These are phyloP conservation scores for Paracanthobrama guichenoti DNA, from an alignment of 2,113 vertebrate genomes.

Conservation along the genomic window DNA sequence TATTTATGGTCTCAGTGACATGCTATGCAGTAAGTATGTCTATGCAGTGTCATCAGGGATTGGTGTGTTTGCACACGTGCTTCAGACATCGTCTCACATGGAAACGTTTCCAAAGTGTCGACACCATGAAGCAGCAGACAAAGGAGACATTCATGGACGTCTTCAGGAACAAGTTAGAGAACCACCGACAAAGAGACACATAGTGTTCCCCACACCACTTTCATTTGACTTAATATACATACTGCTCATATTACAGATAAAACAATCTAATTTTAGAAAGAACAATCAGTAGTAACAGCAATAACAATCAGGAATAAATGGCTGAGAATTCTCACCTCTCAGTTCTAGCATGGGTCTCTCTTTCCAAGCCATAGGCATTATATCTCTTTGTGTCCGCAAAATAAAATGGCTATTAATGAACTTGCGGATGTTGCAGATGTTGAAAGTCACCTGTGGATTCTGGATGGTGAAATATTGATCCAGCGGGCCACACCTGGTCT, in stretches of 20 bases:
- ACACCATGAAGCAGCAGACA: too few species aligned
- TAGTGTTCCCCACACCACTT: neutral
- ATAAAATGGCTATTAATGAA: constrained; percentile 80
- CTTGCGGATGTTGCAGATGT: constrained; percentile 73
- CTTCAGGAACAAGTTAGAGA: too few species aligned
- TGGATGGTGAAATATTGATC: constrained; percentile 74
- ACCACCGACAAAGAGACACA: too few species aligned
- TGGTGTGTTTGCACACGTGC: too few species aligned
- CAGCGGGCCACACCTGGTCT: constrained; percentile 71
- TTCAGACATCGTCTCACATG: too few species aligned
- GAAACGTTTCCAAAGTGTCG: too few species aligned
- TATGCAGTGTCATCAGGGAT: too few species aligned
- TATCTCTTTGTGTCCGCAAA: constrained; percentile 72
- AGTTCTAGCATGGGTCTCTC: constrained; percentile 74
- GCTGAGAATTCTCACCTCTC: constrained; percentile 63
- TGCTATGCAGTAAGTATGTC: too few species aligned
- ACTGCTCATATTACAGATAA: neutral
- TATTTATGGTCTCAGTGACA: too few species aligned
- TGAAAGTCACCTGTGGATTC: constrained; percentile 74
- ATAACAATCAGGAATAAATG: neutral
- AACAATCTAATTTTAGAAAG: neutral
- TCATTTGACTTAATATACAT: neutral
- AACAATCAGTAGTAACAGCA: neutral
- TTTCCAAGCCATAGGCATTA: constrained; percentile 73
- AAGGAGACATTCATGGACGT: too few species aligned